Base-by-base conservation (phyloP, 35 echinoderm and acorn worm species). In the Stichopus chloronotus region DNA sequence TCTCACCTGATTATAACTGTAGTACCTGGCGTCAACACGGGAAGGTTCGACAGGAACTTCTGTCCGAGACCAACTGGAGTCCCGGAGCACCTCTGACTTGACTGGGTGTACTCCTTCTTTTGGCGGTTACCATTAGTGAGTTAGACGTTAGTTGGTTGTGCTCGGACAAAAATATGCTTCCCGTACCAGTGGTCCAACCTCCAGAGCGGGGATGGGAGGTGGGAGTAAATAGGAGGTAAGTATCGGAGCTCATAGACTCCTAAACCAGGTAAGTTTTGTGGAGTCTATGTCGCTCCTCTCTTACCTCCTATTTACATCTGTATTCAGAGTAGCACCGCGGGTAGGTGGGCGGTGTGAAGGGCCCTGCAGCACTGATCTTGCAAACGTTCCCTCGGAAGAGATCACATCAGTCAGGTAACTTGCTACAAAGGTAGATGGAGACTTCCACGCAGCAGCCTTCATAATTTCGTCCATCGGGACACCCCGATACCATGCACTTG, bases 231-330 rank as follows among this genome's bases (percentile, higher is more conserved):
- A 78, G 76, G 76, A 25, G 76, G 76, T 78, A 78, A 78, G 76
- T 43, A 43, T 43, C 30, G 30, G 30, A 43, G 30, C 30, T 43
- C 30, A 43, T 43, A 43, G 30, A 43, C 19, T 78, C 76, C 76
- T 78, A 78, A 78, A 78, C 76, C 76, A 78, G 76, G 76, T 78
- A 78, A 78, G 76, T 78, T 78, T 78, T 43, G 30, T 9, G n/a
- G 19, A 78, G 76, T 78, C 76, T 78, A 78, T 78, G 76, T 78
- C 76, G 20, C 76, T 78, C 76, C 76, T 78, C 21, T 78, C 76
- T 78, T 78, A n/a, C n/a, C 19, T 78, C 76, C 76, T 78, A 78
- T 78, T 78, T 78, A 78, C 76, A 78, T 23, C 76, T 78, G 76
- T 78, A 78, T 25, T 78, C 76, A 78, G 76, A 74, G 22, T 22